Percentiles rank a stretch among this genome's conserved stretches.
These are phyloP conservation scores for Phataginus tricuspis DNA, from an alignment of 2,797 vertebrate species.

Conservation along the genomic window DNA sequence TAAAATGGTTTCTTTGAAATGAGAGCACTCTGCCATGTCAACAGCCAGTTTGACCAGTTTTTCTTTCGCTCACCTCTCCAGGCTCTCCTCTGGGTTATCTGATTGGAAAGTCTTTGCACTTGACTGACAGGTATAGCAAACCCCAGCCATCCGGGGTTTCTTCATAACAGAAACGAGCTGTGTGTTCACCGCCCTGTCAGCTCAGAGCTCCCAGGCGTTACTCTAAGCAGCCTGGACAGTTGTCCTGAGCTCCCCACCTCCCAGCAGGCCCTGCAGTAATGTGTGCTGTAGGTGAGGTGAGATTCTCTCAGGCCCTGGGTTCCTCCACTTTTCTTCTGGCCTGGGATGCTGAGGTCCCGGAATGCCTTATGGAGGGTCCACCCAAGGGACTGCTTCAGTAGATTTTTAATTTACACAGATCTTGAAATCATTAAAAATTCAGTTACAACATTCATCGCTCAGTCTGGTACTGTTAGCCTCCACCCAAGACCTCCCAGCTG, in stretches of 20 bases:
- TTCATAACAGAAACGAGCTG: slow-evolving; percentile 21
- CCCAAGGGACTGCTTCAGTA: slow-evolving; percentile 7
- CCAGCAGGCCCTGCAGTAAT: background rate
- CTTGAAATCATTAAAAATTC: slow-evolving; percentile 70
- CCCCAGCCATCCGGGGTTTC: background rate
- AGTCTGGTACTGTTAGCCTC: background rate
- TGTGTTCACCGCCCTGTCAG: background rate
- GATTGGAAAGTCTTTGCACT: slow-evolving; percentile 1
- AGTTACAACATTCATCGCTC: slow-evolving; percentile 34
- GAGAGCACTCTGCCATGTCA: background rate
- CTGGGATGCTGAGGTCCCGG: background rate
- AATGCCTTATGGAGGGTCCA: background rate
- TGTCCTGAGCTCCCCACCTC: background rate
- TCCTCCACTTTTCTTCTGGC: background rate
- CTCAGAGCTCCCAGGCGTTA: background rate
- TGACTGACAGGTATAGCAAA: slow-evolving; percentile 13
- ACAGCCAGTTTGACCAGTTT: background rate
- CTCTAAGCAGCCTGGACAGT: background rate
- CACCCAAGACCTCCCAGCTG: slow-evolving; percentile 61
- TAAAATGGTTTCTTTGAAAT: background rate
- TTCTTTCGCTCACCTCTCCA: background rate
- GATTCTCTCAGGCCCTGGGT: background rate
- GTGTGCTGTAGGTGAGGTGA: background rate
- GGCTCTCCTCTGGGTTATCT: background rate
- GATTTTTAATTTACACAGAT: slow-evolving; percentile 55